Evolutionary conservation across 92 coral and sea anemone genomes (phyloP).

Genomic region (Bergia puertoricense): DNA sequence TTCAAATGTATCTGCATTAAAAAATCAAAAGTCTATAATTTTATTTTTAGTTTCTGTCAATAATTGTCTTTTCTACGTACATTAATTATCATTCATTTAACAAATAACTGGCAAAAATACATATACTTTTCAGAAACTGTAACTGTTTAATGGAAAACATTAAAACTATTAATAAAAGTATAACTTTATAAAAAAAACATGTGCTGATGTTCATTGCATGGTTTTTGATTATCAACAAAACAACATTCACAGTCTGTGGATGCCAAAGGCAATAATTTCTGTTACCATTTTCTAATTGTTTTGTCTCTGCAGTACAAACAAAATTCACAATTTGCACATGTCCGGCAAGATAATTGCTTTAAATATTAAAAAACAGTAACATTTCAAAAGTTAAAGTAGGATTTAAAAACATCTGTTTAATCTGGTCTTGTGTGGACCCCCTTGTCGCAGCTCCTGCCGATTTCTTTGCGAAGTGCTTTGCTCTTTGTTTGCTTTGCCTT

Average conservation of each 20-base stretch:
- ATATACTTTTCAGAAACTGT: neutral
- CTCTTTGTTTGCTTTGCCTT: constrained; percentile 50
- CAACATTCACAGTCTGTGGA: neutral
- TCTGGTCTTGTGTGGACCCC: too few relatives aligned
- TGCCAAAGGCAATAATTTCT: neutral
- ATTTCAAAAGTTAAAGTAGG: too few relatives aligned
- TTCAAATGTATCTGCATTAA: constrained; percentile 9
- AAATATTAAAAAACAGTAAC: too few relatives aligned
- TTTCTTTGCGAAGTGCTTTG: constrained; percentile 61
- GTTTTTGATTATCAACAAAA: neutral
- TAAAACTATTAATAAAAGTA: neutral
- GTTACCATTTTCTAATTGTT: neutral
- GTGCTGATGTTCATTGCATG: neutral
- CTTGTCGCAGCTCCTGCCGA: constrained; percentile 46
- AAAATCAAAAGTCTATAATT: neutral
- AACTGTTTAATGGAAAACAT: neutral
- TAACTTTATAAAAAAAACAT: neutral
- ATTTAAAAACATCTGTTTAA: too few relatives aligned
- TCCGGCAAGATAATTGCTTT: too few relatives aligned
- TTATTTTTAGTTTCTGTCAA: neutral
- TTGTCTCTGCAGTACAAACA: too few relatives aligned
- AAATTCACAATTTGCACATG: too few relatives aligned
- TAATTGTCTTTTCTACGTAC: too few relatives aligned
- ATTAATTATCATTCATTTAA: neutral
- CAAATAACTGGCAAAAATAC: neutral